Percentiles rank a stretch among this genome's conserved stretches.
Conservation (phyloP, 2,797 vertebrate genomes). For the Margarornis squamiger region DNA sequence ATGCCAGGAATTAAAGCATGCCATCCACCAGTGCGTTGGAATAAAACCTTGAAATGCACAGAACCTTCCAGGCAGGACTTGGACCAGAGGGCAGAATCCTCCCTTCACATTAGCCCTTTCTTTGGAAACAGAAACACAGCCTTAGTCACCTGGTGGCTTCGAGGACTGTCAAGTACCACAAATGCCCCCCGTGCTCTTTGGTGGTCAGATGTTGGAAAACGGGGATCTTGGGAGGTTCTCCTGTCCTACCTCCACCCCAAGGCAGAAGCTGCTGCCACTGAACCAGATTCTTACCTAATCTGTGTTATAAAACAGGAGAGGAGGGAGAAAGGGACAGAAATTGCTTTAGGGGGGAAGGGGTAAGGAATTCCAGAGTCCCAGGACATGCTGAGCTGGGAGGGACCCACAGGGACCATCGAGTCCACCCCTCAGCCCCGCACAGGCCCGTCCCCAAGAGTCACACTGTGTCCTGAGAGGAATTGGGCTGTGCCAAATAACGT, state of each 20-base stretch:
- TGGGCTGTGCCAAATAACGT: slow-evolving; percentile 15
- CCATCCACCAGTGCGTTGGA: neutral
- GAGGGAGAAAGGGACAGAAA: neutral
- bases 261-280: neutral
- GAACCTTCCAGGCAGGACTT: neutral
- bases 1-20: neutral
- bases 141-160: neutral
- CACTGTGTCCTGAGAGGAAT: neutral
- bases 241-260: neutral
- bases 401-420: neutral
- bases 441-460: neutral
- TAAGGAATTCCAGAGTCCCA: neutral
- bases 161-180: neutral
- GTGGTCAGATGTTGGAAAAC: neutral
- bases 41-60: neutral
- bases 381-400: neutral
- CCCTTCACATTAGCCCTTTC: neutral
- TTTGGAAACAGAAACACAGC: neutral
- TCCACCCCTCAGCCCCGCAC: neutral
- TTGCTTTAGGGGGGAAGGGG: neutral
- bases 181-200: neutral
- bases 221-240: neutral
- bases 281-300: neutral
- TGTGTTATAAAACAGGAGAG: neutral
- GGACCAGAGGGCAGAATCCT: neutral